Percentiles rank a stretch among this genome's conserved stretches.
Conservation (phyloP, 2,888 invertebrate genomes). For the Pinctada fucata region DNA sequence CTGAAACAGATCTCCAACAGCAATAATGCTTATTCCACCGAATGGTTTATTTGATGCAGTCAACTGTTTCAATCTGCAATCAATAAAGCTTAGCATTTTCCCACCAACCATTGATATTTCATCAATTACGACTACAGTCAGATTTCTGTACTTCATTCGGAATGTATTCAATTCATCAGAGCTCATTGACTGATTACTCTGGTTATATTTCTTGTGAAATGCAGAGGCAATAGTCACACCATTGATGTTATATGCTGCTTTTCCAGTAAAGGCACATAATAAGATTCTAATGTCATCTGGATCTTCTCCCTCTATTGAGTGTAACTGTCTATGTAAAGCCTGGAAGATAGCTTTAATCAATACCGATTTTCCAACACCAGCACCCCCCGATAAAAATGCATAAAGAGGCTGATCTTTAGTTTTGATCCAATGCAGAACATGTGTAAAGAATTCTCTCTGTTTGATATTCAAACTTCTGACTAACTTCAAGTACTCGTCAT, state of each 20-base stretch:
- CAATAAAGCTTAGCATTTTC: constrained; percentile 39
- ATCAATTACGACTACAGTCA: constrained; percentile 47
- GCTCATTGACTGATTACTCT: constrained; percentile 37
- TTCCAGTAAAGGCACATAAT: too few relatives aligned
- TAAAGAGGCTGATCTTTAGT: constrained; percentile 41
- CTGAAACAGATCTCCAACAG: constrained; percentile 52
- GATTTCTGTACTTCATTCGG: constrained; percentile 44
- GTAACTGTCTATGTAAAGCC: constrained; percentile 36
- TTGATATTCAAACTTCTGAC: constrained; percentile 34
- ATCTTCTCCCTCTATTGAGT: constrained; percentile 38
- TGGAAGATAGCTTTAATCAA: constrained; percentile 46
- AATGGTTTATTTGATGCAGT: constrained; percentile 42
- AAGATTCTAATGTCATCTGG: too few relatives aligned
- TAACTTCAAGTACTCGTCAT: constrained; percentile 32
- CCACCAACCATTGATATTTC: constrained; percentile 52
- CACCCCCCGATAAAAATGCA: too few relatives aligned
- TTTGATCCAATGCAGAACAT: constrained; percentile 40
- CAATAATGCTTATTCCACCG: constrained; percentile 50
- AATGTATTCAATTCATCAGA: constrained; percentile 45
- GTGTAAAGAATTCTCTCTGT: constrained; percentile 43
- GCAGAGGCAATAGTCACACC: too few relatives aligned
- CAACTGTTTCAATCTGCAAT: constrained; percentile 47
- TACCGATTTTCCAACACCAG: constrained; percentile 49
- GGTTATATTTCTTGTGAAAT: too few relatives aligned
- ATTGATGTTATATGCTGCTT: too few relatives aligned